These are phyloP conservation scores for Paradoxurus hermaphroditus DNA, from an alignment of 2,113 vertebrate genomes.

Conservation along the genomic window DNA sequence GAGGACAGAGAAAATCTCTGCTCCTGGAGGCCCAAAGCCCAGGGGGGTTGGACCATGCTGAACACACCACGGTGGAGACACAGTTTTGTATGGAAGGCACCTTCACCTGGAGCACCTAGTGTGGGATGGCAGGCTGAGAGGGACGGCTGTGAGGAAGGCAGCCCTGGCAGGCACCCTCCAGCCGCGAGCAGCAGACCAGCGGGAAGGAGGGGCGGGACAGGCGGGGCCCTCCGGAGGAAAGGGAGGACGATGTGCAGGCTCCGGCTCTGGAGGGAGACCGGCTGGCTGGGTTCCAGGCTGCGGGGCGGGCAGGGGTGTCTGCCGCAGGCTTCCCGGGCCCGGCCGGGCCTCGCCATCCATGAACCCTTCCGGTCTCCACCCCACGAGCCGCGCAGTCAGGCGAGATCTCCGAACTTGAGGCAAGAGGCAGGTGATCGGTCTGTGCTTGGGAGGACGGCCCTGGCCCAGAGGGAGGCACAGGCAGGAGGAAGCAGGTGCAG, in stretches of 20 bases:
- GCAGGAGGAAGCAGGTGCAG: not conserved
- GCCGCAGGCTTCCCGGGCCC: fast-evolving
- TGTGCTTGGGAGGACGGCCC: no score
- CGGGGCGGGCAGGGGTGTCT: fast-evolving
- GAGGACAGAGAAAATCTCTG: not conserved
- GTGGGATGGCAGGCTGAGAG: not conserved
- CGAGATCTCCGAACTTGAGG: not conserved
- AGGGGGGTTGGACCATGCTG: fast-evolving
- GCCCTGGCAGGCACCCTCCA: not conserved
- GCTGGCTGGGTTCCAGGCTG: not conserved
- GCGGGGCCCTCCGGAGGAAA: no score
- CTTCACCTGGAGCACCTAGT: fast-evolving
- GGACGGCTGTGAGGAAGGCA: not conserved
- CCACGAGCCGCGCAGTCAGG: fast-evolving
- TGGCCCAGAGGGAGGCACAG: no score
- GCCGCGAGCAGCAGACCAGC: not conserved
- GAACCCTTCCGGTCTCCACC: fast-evolving
- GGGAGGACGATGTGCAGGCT: not conserved
- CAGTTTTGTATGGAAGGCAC: not conserved
- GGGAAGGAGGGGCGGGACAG: no score
- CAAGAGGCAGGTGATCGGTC: not conserved
- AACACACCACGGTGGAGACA: not conserved
- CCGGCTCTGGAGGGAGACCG: not conserved
- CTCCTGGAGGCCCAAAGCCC: not conserved
- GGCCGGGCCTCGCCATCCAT: fast-evolving